Percentiles rank a stretch among this genome's conserved stretches.
phyloP scores from a whole-genome alignment of 2,113 vertebrate genomes.

The Peucedramus taeniatus region DNA sequence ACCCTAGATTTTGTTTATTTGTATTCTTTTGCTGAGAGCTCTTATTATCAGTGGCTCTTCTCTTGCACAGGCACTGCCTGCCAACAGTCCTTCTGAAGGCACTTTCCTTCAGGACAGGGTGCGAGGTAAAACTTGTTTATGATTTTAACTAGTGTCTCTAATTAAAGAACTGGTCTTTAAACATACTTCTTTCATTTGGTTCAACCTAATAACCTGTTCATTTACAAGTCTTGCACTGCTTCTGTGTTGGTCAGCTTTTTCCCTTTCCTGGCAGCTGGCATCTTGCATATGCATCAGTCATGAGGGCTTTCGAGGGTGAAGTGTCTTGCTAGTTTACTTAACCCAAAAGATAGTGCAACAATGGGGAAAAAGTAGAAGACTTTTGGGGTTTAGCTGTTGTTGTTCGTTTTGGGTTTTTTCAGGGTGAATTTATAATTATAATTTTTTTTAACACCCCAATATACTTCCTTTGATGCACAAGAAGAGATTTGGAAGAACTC shows the following conservation, averaged over 20 bases:
- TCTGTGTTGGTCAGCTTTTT: not conserved
- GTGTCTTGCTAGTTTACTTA: not conserved
- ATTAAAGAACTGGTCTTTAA: not conserved
- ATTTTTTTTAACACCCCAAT: not conserved
- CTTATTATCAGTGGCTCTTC: not conserved
- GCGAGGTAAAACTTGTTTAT: constrained; percentile 2
- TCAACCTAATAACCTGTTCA: not conserved
- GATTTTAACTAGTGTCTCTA: not conserved
- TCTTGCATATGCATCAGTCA: not conserved
- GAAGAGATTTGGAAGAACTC: not conserved
- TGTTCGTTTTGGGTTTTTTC: not conserved
- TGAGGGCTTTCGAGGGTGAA: not conserved
- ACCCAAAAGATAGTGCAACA: not conserved
- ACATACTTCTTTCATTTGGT: not conserved
- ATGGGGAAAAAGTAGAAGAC: not conserved
- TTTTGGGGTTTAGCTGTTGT: not conserved
- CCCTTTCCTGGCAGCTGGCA: not conserved
- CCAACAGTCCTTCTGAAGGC: not conserved
- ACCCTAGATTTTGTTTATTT: not conserved
- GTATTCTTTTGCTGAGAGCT: not conserved
- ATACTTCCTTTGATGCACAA: not conserved
- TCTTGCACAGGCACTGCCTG: not conserved
- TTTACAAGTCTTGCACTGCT: not conserved
- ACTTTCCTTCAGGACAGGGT: not conserved
- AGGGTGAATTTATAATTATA: not conserved